Base-by-base conservation (phyloP, 2,888 invertebrate species). In the Volucella zonaria region DNA sequence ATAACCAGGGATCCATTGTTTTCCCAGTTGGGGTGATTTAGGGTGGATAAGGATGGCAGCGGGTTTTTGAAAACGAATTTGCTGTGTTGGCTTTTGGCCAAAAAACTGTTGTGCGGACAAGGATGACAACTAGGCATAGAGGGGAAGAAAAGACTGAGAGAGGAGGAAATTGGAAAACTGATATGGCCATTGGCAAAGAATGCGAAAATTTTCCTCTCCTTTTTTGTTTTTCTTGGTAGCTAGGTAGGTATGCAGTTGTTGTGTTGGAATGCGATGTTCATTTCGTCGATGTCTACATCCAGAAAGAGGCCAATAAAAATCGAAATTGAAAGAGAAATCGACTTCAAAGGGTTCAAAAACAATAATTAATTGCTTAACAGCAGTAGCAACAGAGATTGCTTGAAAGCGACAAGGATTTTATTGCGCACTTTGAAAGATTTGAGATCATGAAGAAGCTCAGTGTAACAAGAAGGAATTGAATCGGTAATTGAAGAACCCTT, bases 61-160 rank as follows among this genome's bases (percentile, higher is more conserved):
- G 31, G 31, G 31, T 31, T 31, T 31, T 31, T 78, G 64, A 78
- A 79, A 74, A 68, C 45, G 64, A 82, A 64, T 64, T 40, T 31
- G 47, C 68, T 78, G 56, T 68, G 82, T 82, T 82, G 78, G 73
- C 82, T 79, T 79, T 79, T 79, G 58, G 82, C 82, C 79, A 82
- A 74, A 74, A 68, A 58, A 45, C 67, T 78, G 74, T 62, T 74
- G 68, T 71, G 82, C 49, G 71, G 71, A 58, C 51, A 47, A 68
- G 74, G 79, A 68, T 79, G 79, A 79, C 82, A 82, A 82, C 67
- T 47, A 62, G 61, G 82, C 77, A 73, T 56, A 68, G 31, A 31
- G 6, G 6, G 31, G 31, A 1, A 6, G 31, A 3, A 31, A 31
- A 31, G 6, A 31, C 31, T 31, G 6, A 31, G 31, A 6, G 31